phyloP scores from a whole-genome alignment of 2,797 vertebrate species.

The Poecilia velifera region DNA sequence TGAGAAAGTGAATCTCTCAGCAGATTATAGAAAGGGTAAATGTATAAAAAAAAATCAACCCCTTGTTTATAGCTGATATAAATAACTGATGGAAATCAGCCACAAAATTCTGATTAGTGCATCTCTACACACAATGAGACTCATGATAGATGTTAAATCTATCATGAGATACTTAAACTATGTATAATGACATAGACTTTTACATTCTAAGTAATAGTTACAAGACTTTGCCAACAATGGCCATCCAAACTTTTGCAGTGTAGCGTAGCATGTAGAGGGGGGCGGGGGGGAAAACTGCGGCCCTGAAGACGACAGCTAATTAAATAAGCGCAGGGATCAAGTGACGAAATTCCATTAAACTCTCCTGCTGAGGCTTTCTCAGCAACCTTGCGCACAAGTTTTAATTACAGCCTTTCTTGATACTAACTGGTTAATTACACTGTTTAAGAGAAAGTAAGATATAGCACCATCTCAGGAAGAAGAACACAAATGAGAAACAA shows the following conservation, averaged over 20 bases:
- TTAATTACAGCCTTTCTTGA: slow-evolving; percentile 70
- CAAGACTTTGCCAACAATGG: background rate
- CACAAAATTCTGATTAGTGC: background rate
- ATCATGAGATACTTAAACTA: no score
- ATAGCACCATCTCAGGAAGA: slow-evolving; percentile 37
- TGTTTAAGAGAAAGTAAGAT: slow-evolving; percentile 31
- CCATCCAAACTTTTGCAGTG: background rate
- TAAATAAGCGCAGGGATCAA: slow-evolving; percentile 67
- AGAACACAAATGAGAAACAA: slow-evolving; percentile 10
- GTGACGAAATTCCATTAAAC: slow-evolving; percentile 69
- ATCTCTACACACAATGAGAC: background rate
- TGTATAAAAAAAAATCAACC: background rate
- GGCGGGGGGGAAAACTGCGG: slow-evolving; percentile 8
- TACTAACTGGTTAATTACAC: slow-evolving; percentile 74
- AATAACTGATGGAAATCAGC: background rate
- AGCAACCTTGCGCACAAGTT: slow-evolving; percentile 63
- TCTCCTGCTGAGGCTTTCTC: slow-evolving; percentile 60
- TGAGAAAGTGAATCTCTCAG: background rate
- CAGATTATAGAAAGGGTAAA: background rate
- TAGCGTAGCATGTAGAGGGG: background rate
- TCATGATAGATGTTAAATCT: background rate
- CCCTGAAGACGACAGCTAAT: slow-evolving; percentile 62
- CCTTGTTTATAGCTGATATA: background rate
- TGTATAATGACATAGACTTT: background rate
- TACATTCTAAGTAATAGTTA: background rate